A percentile compares a stretch with the other conserved stretches of the same genome.
These are phyloP conservation scores for Echeneis naucrates DNA, from an alignment of 2,797 vertebrate species.

Conservation along the genomic window DNA sequence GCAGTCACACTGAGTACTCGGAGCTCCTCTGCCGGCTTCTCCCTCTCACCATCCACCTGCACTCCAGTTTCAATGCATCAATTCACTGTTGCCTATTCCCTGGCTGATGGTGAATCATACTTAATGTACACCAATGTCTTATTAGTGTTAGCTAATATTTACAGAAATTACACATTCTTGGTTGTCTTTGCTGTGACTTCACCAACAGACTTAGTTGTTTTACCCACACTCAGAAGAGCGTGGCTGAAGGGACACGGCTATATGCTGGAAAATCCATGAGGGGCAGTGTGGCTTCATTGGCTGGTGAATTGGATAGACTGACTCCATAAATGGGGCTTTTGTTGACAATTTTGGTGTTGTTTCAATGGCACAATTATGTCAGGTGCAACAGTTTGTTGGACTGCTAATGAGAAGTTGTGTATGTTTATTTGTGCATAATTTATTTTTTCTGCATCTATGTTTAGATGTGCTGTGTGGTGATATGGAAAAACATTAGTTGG, in stretches of 20 bases:
- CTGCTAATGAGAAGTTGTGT: neutral
- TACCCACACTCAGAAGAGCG: constrained; percentile 19
- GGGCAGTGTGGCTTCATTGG: constrained; percentile 67
- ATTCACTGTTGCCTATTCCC: constrained; percentile 39
- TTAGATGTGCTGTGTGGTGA: neutral
- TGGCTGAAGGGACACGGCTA: constrained; percentile 48
- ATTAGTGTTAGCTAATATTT: neutral
- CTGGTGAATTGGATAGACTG: constrained; percentile 31
- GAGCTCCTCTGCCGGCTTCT: constrained; percentile 59
- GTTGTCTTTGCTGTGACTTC: neutral
- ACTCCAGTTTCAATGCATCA: constrained; percentile 61
- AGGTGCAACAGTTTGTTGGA: neutral
- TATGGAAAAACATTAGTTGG: no score
- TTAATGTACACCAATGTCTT: constrained; percentile 17
- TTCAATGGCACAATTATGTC: neutral
- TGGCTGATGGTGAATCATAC: constrained; percentile 1
- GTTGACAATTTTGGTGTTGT: neutral
- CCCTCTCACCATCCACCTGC: constrained; percentile 69
- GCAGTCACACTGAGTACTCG: constrained; percentile 58
- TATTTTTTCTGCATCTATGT: neutral
- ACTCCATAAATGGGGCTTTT: neutral
- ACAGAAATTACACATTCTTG: neutral
- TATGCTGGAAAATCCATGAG: constrained; percentile 65
- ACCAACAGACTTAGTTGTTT: constrained; percentile 15
- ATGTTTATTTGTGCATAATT: neutral